Base-by-base conservation (phyloP, 2,113 vertebrate species). In the Orycteropus afer region DNA sequence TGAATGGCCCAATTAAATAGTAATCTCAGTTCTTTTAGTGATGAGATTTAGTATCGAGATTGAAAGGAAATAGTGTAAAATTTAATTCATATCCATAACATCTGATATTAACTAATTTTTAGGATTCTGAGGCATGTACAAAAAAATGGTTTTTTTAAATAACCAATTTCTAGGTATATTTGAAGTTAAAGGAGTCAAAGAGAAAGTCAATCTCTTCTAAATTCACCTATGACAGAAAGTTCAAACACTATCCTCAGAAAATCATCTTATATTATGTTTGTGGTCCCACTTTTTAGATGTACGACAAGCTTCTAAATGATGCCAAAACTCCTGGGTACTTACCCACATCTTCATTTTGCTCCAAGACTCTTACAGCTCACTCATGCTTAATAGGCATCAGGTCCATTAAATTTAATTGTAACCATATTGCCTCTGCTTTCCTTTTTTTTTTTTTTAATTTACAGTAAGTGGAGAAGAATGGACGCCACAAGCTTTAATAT, bases 331-430 rank as follows among this genome's bases (percentile, higher is more conserved):
- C 63, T 96, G 78, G 51, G 45, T 71, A 47, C 86, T 92, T 89
- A 93, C 74, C 47, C 90, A 94, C 92, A 96, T 82, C 40, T 94
- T 88, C 85, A 77, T 61, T 96, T 89, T 80, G 78, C 57, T 94
- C 85, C 67, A 76, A 59, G 37, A 45, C 49, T 90, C 61, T 84
- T 85, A 74, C 0, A 67, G 65, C 84, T 89, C 81, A 86, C 74
- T 97, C 79, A 89, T 82, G 37, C 88, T 93, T 96, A 92, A 83
- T 79, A 90, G 90, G 15, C 63, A 49, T 91, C 65, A 86, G 23
- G 29, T 18, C 96, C 96, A 96, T 95, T 96, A 97, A 76, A 80
- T 80, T 86, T 93, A 93, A 96, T 95, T 96, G 82, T 80, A 96
- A 95, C 78, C 88, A 86, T 71, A 86, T 27, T 93, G 61, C 86